Percentiles rank a stretch among this genome's conserved stretches.
Evolutionary conservation across 2,113 vertebrate genomes (phyloP).

Genomic region (Xiphorhynchus elegans): DNA sequence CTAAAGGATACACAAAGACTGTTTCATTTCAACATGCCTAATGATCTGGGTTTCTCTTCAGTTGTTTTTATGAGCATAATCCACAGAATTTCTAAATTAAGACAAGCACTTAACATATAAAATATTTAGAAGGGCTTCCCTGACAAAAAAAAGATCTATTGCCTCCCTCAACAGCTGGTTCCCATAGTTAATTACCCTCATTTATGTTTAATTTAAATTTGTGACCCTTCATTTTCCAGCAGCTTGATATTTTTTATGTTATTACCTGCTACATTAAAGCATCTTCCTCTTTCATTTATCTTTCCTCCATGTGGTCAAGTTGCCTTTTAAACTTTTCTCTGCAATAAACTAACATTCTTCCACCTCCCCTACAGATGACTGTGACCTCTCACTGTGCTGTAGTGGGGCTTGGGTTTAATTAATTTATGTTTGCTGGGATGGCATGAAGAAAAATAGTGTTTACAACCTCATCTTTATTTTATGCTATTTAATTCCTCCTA

Average conservation of each 20-base stretch:
- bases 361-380: background rate
- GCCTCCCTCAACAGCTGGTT: background rate
- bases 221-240: background rate
- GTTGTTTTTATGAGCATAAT: background rate
- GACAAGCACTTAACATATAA: background rate
- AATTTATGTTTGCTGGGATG: background rate
- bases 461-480: background rate
- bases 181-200: background rate
- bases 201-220: constrained; percentile 16
- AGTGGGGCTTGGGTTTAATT: background rate
- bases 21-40: background rate
- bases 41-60: background rate
- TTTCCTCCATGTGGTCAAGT: background rate
- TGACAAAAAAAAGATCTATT: constrained; percentile 6
- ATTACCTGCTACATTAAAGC: background rate
- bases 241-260: background rate
- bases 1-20: constrained; percentile 5
- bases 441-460: background rate
- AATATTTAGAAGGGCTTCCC: constrained; percentile 21
- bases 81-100: constrained; percentile 1
- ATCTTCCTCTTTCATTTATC: background rate
- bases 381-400: background rate
- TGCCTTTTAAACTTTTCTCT: background rate
- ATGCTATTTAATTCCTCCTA: background rate
- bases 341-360: background rate